phyloP scores from a whole-genome alignment of 2,797 vertebrate species.

The Loris lydekkerianus region DNA sequence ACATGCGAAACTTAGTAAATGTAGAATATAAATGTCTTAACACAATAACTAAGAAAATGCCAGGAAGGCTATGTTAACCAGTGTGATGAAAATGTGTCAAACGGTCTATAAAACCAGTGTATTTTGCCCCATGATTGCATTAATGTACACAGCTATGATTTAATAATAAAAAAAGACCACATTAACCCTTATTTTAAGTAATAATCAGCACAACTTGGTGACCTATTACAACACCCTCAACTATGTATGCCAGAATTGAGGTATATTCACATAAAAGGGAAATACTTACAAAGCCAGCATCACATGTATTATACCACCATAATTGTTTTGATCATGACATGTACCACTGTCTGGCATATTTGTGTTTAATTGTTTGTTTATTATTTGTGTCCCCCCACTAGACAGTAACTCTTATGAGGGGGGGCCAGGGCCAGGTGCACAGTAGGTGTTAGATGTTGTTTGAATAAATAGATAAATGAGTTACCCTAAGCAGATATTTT shows the following conservation, averaged over 20 bases:
- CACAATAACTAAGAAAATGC: too few species aligned
- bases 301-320: not conserved
- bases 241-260: not conserved
- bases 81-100: too few species aligned
- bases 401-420: not conserved
- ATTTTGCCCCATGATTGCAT: too few species aligned
- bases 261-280: not conserved
- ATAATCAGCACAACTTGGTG: too few species aligned
- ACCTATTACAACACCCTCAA: not conserved
- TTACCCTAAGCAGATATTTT: not conserved
- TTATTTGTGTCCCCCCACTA: constrained; percentile 1
- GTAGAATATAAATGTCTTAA: too few species aligned
- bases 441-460: not conserved
- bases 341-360: not conserved
- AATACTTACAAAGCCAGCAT: not conserved
- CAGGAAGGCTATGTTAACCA: too few species aligned
- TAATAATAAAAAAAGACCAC: too few species aligned
- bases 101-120: too few species aligned
- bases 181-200: too few species aligned
- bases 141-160: too few species aligned
- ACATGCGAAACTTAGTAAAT: too few species aligned
- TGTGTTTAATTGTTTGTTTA: not conserved
- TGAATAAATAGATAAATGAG: not conserved
- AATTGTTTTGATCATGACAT: not conserved
- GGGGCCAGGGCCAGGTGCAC: not conserved